A percentile compares a stretch with the other conserved stretches of the same genome.
These are phyloP conservation scores for Bicyclus anynana DNA, from an alignment of 1,140 invertebrate species.

Conservation along the genomic window DNA sequence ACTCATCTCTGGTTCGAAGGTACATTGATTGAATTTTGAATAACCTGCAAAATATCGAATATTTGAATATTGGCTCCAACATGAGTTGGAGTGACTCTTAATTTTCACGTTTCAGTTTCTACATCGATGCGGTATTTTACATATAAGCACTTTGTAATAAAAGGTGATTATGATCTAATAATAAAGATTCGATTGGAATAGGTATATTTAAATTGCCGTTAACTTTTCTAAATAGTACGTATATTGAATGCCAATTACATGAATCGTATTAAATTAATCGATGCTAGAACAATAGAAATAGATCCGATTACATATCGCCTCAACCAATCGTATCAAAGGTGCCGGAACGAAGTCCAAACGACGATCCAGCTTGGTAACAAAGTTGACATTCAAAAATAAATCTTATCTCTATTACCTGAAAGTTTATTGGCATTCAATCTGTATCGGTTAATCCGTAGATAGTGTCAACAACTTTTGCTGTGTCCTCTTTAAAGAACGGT, in stretches of 20 bases:
- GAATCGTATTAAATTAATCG: background rate
- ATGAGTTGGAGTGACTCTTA: too few species aligned
- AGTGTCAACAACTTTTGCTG: conserved; percentile 6
- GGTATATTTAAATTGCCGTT: too few species aligned
- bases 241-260: background rate
- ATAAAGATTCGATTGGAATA: too few species aligned
- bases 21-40: too few species aligned
- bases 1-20: too few species aligned
- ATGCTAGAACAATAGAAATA: conserved; percentile 1
- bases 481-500: background rate
- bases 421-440: conserved; percentile 7
- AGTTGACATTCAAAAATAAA: conserved; percentile 27
- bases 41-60: too few species aligned
- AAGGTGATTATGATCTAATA: too few species aligned
- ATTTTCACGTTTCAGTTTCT: too few species aligned
- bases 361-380: conserved; percentile 16
- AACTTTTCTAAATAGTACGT: too few species aligned
- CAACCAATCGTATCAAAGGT: conserved; percentile 5
- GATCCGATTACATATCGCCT: background rate
- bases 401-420: conserved; percentile 21
- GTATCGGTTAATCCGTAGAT: conserved; percentile 11
- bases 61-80: too few species aligned
- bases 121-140: too few species aligned
- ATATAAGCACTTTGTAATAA: too few species aligned
- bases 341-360: conserved; percentile 20